These are phyloP conservation scores for Malurus leucopterus DNA, from an alignment of 2,797 vertebrate species.

Conservation along the genomic window DNA sequence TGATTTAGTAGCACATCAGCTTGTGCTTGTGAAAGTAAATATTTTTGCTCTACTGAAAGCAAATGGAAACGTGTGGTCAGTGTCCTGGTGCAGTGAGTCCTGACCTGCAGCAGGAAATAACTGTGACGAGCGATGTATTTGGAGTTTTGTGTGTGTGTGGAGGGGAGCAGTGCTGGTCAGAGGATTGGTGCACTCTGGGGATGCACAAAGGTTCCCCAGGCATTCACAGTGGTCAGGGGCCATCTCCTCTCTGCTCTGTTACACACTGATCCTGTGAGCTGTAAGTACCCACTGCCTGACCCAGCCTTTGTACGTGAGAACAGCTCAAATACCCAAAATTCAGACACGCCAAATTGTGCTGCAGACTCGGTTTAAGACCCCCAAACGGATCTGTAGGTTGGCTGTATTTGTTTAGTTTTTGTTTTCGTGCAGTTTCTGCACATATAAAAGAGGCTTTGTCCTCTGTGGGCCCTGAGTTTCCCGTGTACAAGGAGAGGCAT, in stretches of 20 bases:
- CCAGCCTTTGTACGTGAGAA: rapidly evolving
- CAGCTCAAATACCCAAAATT: rapidly evolving
- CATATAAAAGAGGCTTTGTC: conserved; percentile 45
- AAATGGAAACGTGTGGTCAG: not conserved
- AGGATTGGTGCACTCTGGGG: not conserved
- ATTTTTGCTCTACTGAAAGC: not conserved
- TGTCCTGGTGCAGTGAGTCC: not conserved
- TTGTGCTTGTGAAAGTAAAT: not conserved
- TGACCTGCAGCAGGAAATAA: not conserved
- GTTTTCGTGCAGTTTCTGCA: conserved; percentile 35
- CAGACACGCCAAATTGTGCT: rapidly evolving
- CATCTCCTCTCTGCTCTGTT: not conserved
- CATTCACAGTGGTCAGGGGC: rapidly evolving
- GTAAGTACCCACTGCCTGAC: rapidly evolving
- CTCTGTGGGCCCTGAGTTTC: not conserved
- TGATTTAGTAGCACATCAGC: not conserved
- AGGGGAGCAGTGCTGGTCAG: not conserved
- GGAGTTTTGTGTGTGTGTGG: not conserved
- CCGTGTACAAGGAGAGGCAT: conserved; percentile 35
- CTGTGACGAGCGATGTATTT: rapidly evolving
- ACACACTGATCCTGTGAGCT: rapidly evolving
- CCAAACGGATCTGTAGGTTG: not conserved
- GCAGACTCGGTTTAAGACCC: not conserved
- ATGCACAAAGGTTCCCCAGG: not conserved
- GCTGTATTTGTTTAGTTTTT: conserved; percentile 41